Evolutionary conservation across 2,797 vertebrate genomes (phyloP).

Genomic region (Lacerta viridis): DNA sequence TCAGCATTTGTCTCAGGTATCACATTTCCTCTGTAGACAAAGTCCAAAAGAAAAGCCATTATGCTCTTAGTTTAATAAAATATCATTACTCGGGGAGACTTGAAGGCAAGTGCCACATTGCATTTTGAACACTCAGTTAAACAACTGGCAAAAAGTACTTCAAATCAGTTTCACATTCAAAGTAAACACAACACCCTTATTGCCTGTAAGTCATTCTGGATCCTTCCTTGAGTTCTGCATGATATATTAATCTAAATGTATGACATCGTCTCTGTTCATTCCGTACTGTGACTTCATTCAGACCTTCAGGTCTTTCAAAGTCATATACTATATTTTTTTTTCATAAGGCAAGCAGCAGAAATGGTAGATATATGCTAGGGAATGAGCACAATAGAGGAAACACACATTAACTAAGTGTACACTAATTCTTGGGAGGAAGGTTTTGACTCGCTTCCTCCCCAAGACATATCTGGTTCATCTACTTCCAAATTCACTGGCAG

Average conservation of each 20-base stretch:
- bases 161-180: slow-evolving; percentile 22
- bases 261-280: slow-evolving; percentile 60
- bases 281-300: slow-evolving; percentile 56
- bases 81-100: background rate
- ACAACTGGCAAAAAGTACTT: slow-evolving; percentile 2
- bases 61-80: slow-evolving; percentile 17
- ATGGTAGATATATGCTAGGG: slow-evolving; percentile 68
- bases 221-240: slow-evolving; percentile 65
- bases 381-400: slow-evolving; percentile 43
- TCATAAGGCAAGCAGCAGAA: slow-evolving; percentile 68
- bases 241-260: slow-evolving; percentile 55
- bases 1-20: background rate
- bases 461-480: background rate
- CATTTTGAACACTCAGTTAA: slow-evolving; percentile 45
- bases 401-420: slow-evolving; percentile 1
- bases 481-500: background rate
- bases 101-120: background rate
- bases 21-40: background rate
- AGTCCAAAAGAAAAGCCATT: background rate
- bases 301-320: slow-evolving; percentile 59
- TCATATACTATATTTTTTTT: slow-evolving; percentile 70
- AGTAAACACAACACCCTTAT: slow-evolving; percentile 67
- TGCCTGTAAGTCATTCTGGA: slow-evolving; percentile 70
- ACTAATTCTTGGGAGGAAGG: slow-evolving; percentile 20
- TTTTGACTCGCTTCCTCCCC: background rate